Evolutionary conservation across 2,888 invertebrate species (phyloP).

Genomic region (Pseudanteris insignis): DNA sequence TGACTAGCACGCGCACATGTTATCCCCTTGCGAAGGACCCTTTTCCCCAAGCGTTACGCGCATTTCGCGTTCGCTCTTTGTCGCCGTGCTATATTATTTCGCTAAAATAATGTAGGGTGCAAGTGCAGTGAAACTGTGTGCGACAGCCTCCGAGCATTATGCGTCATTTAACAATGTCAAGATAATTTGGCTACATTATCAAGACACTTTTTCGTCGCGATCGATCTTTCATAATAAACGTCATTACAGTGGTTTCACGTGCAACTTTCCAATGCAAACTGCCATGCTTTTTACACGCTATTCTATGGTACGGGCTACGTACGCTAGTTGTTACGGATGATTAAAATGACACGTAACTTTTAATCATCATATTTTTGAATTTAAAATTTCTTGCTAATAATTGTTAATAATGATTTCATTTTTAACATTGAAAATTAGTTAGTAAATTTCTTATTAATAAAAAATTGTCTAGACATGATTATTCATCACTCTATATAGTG

Average conservation of each 20-base stretch:
- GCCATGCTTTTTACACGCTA: no score
- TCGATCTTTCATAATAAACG: slow-evolving; percentile 14
- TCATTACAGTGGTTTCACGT: no score
- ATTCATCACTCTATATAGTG: no score
- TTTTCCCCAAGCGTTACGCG: slow-evolving; percentile 34
- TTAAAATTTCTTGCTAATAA: no score
- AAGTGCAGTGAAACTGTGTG: slow-evolving; percentile 39
- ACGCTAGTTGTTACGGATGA: no score
- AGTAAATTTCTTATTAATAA: no score
- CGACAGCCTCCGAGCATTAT: slow-evolving; percentile 33
- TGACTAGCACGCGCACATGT: slow-evolving; percentile 38
- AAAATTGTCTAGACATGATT: no score
- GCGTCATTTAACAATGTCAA: slow-evolving; percentile 41
- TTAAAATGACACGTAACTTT: no score
- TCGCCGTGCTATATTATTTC: slow-evolving; percentile 42
- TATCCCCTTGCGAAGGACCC: slow-evolving; percentile 36
- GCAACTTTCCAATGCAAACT: neutral
- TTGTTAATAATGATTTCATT: no score
- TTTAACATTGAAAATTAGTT: no score
- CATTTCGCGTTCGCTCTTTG: slow-evolving; percentile 44
- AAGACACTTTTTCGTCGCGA: slow-evolving; percentile 17
- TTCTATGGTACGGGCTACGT: no score
- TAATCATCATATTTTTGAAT: no score
- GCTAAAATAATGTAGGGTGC: slow-evolving; percentile 42
- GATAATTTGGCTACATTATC: slow-evolving; percentile 31